These are phyloP conservation scores for Turritopsis rubra DNA, from an alignment of 30 jellyfish, hydroid and myxozoan genomes.

Conservation along the genomic window DNA sequence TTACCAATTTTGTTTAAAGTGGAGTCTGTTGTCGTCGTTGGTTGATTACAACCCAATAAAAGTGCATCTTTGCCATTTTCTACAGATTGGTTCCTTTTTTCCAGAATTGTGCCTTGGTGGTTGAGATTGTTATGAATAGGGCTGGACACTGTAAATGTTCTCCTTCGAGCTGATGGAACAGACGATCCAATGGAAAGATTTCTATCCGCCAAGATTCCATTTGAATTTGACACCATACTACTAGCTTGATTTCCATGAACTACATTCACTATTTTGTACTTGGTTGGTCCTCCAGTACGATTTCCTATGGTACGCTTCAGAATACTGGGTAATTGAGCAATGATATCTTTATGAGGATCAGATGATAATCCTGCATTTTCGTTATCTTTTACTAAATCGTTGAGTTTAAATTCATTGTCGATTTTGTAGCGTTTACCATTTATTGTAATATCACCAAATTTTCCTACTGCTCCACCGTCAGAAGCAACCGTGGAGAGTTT, in stretches of 20 bases:
- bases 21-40: not conserved
- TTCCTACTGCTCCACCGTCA: constrained; percentile 10
- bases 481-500: constrained; percentile 15
- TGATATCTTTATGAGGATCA: not conserved
- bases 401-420: constrained; percentile 18
- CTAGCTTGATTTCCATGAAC: not conserved
- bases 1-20: not conserved
- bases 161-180: not conserved
- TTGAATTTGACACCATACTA: not conserved
- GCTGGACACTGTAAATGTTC: not conserved
- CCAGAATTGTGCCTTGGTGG: not conserved
- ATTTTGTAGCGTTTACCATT: constrained; percentile 14
- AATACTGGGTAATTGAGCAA: constrained; percentile 12
- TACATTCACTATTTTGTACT: constrained; percentile 15
- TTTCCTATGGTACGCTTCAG: constrained; percentile 24
- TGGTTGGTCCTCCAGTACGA: constrained; percentile 22
- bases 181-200: not conserved
- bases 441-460: not conserved
- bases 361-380: constrained; percentile 17
- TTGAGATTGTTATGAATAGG: not conserved
- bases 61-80: not conserved
- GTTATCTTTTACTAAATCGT: constrained; percentile 23
- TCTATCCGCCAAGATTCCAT: not conserved
- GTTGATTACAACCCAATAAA: not conserved
- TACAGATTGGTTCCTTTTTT: not conserved